Base-by-base conservation (phyloP, 53 echinoderm and acorn worm species). In the Apostichopus leukothele region DNA sequence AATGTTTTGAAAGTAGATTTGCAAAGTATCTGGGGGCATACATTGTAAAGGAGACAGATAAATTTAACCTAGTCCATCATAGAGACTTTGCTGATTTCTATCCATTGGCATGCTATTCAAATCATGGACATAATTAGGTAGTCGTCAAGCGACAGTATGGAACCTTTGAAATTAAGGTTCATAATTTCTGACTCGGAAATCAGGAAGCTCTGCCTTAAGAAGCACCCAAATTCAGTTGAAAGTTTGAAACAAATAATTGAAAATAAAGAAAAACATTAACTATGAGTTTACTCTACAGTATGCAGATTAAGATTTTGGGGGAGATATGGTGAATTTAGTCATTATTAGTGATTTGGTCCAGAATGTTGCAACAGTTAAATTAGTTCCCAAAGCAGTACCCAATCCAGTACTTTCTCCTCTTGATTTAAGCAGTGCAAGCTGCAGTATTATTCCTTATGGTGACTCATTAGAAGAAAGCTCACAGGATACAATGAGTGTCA, bases 251-350 rank as follows among this genome's bases (percentile, higher is more conserved):
- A 53, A 52, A 83, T 83, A 52, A 18, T 81, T 18, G 53, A n/a
- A 53, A 59, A 53, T 22, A 20, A 81, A 81, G 51, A 52, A n/a
- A n/a, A 18, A 81, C 18, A 13, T 81, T 52, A 59, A 81, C 60
- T 59, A 81, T 81, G 83, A 52, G 51, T 81, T 81, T 22, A 81
- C 4, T 52, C 4, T 55, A 81, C 83, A 81, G 60, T 81, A 81
- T 81, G 53, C 83, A 53, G 83, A 59, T 81, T 5, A 0, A 8
- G 83, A 81, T 81, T 81, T 81, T 18, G 25, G 53, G 12, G 83
- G 83, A 81, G 83, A 81, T 18, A 52, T 81, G 83, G 53, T 51
- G 7, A n/a, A 14, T 13, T 6, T 81, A 22, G 53, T 54, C 13
- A 54, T 52, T 3, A 81, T 81, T 9, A 81, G 16, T 52, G 83